Evolutionary conservation across 2,888 invertebrate species (phyloP).

Genomic region (Diabrotica balteata): DNA sequence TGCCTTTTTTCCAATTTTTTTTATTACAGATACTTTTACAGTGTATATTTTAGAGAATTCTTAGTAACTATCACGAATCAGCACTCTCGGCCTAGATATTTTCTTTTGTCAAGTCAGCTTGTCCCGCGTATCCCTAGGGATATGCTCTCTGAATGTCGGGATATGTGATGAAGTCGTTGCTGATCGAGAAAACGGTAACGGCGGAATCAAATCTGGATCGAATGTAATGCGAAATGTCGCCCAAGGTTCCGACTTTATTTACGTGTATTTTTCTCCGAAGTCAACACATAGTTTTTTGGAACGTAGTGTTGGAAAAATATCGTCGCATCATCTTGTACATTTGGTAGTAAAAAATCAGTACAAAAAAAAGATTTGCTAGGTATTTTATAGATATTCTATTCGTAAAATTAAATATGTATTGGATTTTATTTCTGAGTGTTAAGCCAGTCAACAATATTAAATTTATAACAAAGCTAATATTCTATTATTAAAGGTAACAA

Average conservation of each 20-base stretch:
- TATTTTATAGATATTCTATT: too few relatives aligned
- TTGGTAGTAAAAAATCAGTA: too few relatives aligned
- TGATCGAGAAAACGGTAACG: constrained; percentile 7
- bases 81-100: constrained; percentile 10
- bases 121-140: constrained; percentile 10
- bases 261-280: not conserved
- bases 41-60: constrained; percentile 1
- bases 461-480: too few relatives aligned
- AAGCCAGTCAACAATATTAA: too few relatives aligned
- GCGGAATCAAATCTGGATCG: constrained; percentile 2
- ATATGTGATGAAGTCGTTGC: constrained; percentile 8
- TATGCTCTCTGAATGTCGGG: constrained; percentile 3
- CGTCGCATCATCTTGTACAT: too few relatives aligned
- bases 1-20: too few relatives aligned
- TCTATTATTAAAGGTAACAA: too few relatives aligned
- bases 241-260: not conserved
- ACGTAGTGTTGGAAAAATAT: too few relatives aligned
- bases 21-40: not conserved
- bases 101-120: constrained; percentile 16
- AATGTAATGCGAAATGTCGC: not conserved
- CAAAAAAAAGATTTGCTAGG: too few relatives aligned
- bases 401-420: too few relatives aligned
- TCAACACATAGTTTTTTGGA: too few relatives aligned
- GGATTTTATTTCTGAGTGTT: too few relatives aligned
- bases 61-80: not conserved